phyloP scores from a whole-genome alignment of 2,113 vertebrate genomes.

The Pelvicachromis taeniatus region DNA sequence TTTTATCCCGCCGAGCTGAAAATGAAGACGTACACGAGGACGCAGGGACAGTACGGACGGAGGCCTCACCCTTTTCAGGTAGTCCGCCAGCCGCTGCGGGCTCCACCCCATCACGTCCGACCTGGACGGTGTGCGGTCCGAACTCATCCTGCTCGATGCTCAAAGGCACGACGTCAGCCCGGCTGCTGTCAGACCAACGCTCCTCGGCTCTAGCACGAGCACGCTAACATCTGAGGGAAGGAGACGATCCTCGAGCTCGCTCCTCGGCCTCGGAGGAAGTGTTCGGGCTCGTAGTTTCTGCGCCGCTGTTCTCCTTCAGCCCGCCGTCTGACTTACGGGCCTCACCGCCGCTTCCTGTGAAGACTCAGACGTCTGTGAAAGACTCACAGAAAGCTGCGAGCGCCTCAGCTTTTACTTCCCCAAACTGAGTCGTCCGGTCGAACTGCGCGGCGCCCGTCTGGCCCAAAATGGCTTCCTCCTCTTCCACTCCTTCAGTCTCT shows the following conservation, averaged over 20 bases:
- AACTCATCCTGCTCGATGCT: conserved; percentile 74
- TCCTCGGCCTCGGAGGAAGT: background rate
- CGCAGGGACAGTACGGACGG: background rate
- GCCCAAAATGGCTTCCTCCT: conserved; percentile 56
- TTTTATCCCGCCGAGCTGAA: background rate
- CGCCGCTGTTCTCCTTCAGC: background rate
- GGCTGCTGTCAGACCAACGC: background rate
- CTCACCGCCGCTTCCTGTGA: background rate
- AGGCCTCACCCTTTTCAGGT: conserved; percentile 69
- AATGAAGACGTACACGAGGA: background rate
- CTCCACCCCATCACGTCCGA: conserved; percentile 82
- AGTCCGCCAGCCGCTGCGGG: conserved; percentile 79
- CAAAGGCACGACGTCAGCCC: background rate
- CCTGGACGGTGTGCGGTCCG: conserved; percentile 74
- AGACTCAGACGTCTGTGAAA: background rate
- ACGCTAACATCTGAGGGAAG: background rate
- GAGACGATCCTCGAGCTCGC: background rate
- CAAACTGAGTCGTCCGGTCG: background rate
- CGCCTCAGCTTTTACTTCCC: conserved; percentile 10
- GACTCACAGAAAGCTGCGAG: background rate
- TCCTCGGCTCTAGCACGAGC: background rate
- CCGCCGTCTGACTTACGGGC: background rate
- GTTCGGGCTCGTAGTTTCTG: background rate
- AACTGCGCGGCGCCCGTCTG: background rate
- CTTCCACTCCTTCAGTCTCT: conserved; percentile 1